These are phyloP conservation scores for Platycheirus albimanus DNA, from an alignment of 2,888 invertebrate genomes.

Conservation along the genomic window DNA sequence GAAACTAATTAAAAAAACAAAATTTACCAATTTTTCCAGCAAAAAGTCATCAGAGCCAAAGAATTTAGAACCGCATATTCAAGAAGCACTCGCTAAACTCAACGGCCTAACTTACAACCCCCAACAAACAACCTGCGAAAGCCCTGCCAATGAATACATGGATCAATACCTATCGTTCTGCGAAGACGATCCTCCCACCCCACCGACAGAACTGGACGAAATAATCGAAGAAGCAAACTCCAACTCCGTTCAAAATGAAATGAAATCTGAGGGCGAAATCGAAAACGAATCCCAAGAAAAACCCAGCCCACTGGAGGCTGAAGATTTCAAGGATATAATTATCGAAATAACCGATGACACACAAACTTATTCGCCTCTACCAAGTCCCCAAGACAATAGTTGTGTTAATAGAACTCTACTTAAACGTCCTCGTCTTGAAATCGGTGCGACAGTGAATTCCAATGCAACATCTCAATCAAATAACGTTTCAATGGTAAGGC, in stretches of 20 bases:
- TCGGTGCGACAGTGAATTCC: constrained; percentile 6
- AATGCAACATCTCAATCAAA: constrained; percentile 17
- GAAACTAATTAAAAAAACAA: too few species aligned
- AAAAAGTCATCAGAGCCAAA: constrained; percentile 79
- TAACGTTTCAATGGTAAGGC: constrained; percentile 59
- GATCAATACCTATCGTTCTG: constrained; percentile 81
- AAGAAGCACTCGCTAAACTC: constrained; percentile 81
- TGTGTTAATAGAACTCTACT: too few species aligned
- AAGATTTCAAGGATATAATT: constrained; percentile 77
- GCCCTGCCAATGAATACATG: constrained; percentile 50
- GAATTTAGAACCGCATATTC: constrained; percentile 80
- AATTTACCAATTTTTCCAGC: too few species aligned
- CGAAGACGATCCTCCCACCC: constrained; percentile 76
- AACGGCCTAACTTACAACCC: constrained; percentile 68
- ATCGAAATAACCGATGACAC: constrained; percentile 65
- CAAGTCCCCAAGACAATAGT: constrained; percentile 13
- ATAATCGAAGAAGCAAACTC: constrained; percentile 78
- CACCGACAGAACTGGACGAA: constrained; percentile 78
- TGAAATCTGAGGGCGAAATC: constrained; percentile 80
- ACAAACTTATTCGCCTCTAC: too few species aligned
- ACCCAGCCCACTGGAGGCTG: constrained; percentile 67
- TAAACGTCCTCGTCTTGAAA: constrained; percentile 49
- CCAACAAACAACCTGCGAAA: constrained; percentile 18
- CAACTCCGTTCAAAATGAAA: constrained; percentile 75
- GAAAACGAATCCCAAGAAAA: constrained; percentile 78